Base-by-base conservation (phyloP, 2,888 invertebrate genomes). In the Lamellibrachia satsuma region DNA sequence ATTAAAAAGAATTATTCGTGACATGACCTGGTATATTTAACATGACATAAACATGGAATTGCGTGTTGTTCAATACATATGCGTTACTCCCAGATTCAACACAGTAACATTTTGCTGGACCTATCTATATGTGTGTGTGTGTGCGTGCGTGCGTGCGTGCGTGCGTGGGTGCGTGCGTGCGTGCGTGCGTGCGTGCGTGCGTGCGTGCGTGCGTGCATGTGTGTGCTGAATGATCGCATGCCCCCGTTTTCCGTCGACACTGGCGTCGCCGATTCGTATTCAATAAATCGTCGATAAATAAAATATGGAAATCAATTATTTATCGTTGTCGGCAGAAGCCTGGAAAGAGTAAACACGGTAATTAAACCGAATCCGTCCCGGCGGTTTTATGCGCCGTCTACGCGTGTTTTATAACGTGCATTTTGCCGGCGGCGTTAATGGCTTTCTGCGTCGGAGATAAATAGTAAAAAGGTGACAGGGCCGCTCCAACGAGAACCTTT, bases 341-440 rank as follows among this genome's bases (percentile, higher is more conserved):
- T 75, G 75, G 75, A 75, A 75, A 75, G 75, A 75, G 75, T 75
- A 75, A 75, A 75, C 75, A 75, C 75, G 75, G 22, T 75, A 75
- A 75, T 75, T 75, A 75, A 75, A 75, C 75, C 75, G 75, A 75
- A 75, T 75, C 75, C 75, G 75, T 75, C 75, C 75, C 75, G 75
- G 75, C 22, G 75, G 75, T 75, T 75, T 75, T 75, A 75, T 75
- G 75, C 75, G 3, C 4, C 75, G 75, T 75, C 75, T 15, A 75
- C 75, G 75, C 75, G 75, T 75, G 75, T 75, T 75, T 75, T 75
- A 75, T 75, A 75, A 75, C 75, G 22, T 15, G 6, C 75, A n/a
- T 75, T 75, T 75, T 75, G 75, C 75, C 75, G 75, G 75, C 75
- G 75, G n/a, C 75, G 75, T 75, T 75, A 75, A 75, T 75, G 75